A percentile compares a stretch with the other conserved stretches of the same genome.
Conservation (phyloP, 2,888 invertebrate genomes). For the Platynereis dumerilii region DNA sequence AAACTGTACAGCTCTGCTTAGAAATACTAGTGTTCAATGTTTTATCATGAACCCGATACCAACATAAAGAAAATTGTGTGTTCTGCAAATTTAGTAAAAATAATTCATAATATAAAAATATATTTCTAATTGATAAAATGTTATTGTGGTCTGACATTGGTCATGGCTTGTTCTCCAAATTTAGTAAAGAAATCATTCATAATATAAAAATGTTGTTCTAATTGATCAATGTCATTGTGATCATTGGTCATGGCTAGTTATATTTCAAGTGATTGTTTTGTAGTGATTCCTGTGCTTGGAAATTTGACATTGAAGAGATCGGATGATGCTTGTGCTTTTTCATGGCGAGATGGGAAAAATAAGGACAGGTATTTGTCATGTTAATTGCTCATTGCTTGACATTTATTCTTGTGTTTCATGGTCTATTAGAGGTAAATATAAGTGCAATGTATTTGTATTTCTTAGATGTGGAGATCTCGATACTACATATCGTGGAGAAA, state of each 20-base stretch:
- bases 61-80: too few relatives aligned
- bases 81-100: too few relatives aligned
- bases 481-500: constrained; percentile 11
- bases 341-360: constrained; percentile 17
- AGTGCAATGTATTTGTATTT: background rate
- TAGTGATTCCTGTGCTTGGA: constrained; percentile 28
- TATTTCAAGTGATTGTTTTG: constrained; percentile 5
- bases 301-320: constrained; percentile 22
- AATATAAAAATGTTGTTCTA: too few relatives aligned
- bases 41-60: too few relatives aligned
- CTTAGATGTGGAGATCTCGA: constrained; percentile 19
- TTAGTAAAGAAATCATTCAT: too few relatives aligned
- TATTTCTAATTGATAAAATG: too few relatives aligned
- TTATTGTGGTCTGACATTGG: too few relatives aligned
- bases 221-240: too few relatives aligned
- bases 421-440: background rate
- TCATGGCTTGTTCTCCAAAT: too few relatives aligned
- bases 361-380: constrained; percentile 19
- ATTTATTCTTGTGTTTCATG: constrained; percentile 3
- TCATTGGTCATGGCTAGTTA: background rate
- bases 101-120: too few relatives aligned
- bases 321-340: constrained; percentile 7
- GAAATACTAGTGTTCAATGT: too few relatives aligned
- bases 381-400: background rate
- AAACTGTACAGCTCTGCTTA: too few relatives aligned